Conservation (phyloP, 2,888 invertebrate species). For the Epiblema foenella region DNA sequence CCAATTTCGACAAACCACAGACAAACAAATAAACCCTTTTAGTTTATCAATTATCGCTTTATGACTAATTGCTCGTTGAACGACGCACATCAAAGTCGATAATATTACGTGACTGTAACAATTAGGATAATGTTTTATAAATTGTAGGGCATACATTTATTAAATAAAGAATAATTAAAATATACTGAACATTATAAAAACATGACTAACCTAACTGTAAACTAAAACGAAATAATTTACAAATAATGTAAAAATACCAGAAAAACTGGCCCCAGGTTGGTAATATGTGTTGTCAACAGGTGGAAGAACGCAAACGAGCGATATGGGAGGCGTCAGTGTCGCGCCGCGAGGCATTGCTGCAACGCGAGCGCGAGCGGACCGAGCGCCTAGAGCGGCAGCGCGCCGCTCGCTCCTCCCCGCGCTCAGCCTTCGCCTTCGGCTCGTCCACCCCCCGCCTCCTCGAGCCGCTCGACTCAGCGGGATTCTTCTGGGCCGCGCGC, state of each 20-base stretch:
- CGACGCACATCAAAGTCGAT: neutral
- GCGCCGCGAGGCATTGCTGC: constrained; percentile 93
- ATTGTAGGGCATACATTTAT: too few species aligned
- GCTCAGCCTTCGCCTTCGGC: constrained; percentile 93
- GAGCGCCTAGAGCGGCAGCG: constrained; percentile 92
- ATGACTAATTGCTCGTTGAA: too few species aligned
- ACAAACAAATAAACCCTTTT: too few species aligned
- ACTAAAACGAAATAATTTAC: too few species aligned
- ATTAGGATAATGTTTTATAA: constrained; percentile 4
- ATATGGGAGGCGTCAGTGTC: constrained; percentile 96
- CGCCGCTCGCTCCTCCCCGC: constrained; percentile 88
- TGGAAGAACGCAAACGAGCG: constrained; percentile 94
- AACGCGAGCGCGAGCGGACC: constrained; percentile 93
- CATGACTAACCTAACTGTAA: too few species aligned
- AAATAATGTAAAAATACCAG: too few species aligned
- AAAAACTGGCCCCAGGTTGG: too few species aligned
- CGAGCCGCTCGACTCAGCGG: constrained; percentile 91
- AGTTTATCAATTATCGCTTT: too few species aligned
- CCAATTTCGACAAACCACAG: too few species aligned
- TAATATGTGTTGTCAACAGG: constrained; percentile 70
- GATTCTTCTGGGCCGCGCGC: constrained; percentile 94
- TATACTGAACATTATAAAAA: too few species aligned
- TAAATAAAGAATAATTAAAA: too few species aligned
- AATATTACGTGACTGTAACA: neutral
- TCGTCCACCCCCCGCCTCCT: constrained; percentile 95